Conservation (phyloP, 2,888 invertebrate genomes). For the Spodoptera littoralis region DNA sequence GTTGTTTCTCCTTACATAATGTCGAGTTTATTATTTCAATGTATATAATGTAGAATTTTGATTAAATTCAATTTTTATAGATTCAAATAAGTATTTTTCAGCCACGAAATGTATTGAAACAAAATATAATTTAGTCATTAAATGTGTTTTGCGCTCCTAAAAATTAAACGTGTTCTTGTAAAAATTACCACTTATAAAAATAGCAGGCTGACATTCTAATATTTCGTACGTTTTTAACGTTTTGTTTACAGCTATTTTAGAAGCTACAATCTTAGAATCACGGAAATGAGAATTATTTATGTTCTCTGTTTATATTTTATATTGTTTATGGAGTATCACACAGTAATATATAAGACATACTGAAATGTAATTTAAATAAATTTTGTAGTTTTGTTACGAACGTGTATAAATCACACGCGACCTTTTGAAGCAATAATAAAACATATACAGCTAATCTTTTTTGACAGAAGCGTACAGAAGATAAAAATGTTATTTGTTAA, state of each 20-base stretch:
- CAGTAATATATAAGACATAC: neutral
- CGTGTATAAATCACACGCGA: slow-evolving; percentile 47
- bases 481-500: slow-evolving; percentile 85
- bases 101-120: too few species aligned
- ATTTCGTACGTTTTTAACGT: slow-evolving; percentile 14
- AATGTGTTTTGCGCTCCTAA: too few species aligned
- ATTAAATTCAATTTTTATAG: too few species aligned
- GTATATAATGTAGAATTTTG: too few species aligned
- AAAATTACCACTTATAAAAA: slow-evolving; percentile 18
- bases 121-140: too few species aligned
- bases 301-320: neutral
- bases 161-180: slow-evolving; percentile 19
- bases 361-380: neutral
- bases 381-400: slow-evolving; percentile 12
- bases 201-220: neutral
- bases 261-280: neutral
- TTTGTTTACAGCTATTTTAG: slow-evolving; percentile 11
- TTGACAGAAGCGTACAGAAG: slow-evolving; percentile 83
- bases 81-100: too few species aligned
- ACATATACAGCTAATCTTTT: slow-evolving; percentile 80
- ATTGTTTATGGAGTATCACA: rapidly evolving
- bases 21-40: too few species aligned
- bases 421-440: slow-evolving; percentile 68
- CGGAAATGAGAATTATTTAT: neutral
- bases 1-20: slow-evolving; percentile 7